Base-by-base conservation (phyloP, 2,113 vertebrate genomes). In the Brienomyrus brachyistius region DNA sequence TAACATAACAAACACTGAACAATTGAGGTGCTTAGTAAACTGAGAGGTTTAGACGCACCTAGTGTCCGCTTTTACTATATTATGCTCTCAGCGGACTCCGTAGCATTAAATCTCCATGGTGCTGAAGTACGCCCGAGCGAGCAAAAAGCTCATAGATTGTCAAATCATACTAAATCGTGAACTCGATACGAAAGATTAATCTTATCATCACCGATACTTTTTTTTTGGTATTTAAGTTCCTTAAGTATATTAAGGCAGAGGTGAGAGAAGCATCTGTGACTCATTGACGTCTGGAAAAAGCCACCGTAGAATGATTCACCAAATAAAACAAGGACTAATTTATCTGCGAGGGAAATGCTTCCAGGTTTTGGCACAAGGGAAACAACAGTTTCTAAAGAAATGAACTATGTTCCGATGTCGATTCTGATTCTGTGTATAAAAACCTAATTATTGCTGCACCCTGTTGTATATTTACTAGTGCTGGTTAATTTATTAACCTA, bases 281-380 rank as follows among this genome's bases (percentile, higher is more conserved):
- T 86, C 84, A 86, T 8, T 27, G 50, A 51, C 50, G 9, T n/a
- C 45, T 84, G 23, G 40, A 80, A 54, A 40, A 89, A 87, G 17
- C 52, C n/a, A 56, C 52, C 5, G 56, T 66, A 48, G n/a, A 50
- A 89, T 89, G 70, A 89, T 89, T 54, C 88, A 56, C 47, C 13
- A 43, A 82, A 56, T 45, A 52, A 11, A 89, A 52, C 86, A 87
- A 88, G 47, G 27, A 48, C 21, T 23, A n/a, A 27, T 80, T 21
- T 50, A 19, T 56, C 90, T 90, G 89, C 91, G 90, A 89, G 94
- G 94, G 91, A 90, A 93, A 94, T 93, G 94, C 92, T 94, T 94
- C 92, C 94, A 94, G 90, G 89, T 93, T 92, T 91, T 90, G 7
- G 31, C 5, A 84, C 86, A 90, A 90, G 80, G 62, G 90, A 94